These are phyloP conservation scores for Bemisia tabaci DNA, from an alignment of 1,140 invertebrate genomes.

Conservation along the genomic window DNA sequence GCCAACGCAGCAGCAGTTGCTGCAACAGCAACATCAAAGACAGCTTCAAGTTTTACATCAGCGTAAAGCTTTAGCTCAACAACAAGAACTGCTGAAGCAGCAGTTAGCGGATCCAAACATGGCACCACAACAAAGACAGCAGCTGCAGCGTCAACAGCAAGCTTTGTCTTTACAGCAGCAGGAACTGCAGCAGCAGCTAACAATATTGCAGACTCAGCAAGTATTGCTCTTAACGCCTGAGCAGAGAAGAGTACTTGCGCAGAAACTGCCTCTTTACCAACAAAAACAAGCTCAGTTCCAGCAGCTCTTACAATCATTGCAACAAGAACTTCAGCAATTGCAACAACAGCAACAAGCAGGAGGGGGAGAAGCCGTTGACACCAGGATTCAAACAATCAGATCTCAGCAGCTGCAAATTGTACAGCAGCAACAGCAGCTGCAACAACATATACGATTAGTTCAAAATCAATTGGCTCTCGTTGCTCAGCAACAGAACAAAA, in stretches of 20 bases:
- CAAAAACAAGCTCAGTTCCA: slow-evolving; percentile 28
- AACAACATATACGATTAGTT: slow-evolving; percentile 23
- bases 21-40: slow-evolving; percentile 13
- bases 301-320: slow-evolving; percentile 18
- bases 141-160: slow-evolving; percentile 14
- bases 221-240: slow-evolving; percentile 13
- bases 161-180: slow-evolving; percentile 27
- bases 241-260: slow-evolving; percentile 21
- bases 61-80: slow-evolving; percentile 12
- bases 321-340: slow-evolving; percentile 19
- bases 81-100: slow-evolving; percentile 14
- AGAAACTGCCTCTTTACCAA: slow-evolving; percentile 34
- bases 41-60: slow-evolving; percentile 19
- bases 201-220: slow-evolving; percentile 34
- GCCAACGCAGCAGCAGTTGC: slow-evolving; percentile 18
- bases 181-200: slow-evolving; percentile 35
- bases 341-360: slow-evolving; percentile 18
- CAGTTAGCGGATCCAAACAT: slow-evolving; percentile 4
- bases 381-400: not conserved
- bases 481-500: slow-evolving; percentile 11
- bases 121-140: slow-evolving; percentile 7
- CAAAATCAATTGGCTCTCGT: slow-evolving; percentile 20
- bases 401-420: slow-evolving; percentile 11
- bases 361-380: not conserved
- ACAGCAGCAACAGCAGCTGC: slow-evolving; percentile 30